phyloP scores from a whole-genome alignment of 2,888 invertebrate species.

The Oscheius onirici region DNA sequence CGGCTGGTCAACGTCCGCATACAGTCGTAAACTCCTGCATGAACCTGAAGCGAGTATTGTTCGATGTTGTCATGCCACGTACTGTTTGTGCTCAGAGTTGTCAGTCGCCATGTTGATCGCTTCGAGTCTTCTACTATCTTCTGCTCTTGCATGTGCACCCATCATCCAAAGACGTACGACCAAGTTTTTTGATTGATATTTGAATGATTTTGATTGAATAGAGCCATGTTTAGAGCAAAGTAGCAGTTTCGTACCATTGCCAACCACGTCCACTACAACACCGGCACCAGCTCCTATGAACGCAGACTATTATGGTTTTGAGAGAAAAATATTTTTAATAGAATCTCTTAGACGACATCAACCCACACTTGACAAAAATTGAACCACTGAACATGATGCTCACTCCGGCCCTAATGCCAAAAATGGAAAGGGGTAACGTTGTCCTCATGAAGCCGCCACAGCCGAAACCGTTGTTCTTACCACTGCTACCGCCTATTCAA shows the following conservation, averaged over 20 bases:
- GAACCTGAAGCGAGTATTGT: too few species aligned
- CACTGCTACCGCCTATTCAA: not conserved
- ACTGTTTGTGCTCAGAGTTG: not conserved
- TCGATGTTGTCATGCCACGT: too few species aligned
- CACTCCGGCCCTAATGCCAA: not conserved
- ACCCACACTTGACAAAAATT: conserved; percentile 5
- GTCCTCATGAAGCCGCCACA: conserved; percentile 6
- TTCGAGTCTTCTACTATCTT: not conserved
- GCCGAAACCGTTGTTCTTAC: not conserved
- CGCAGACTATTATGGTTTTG: conserved; percentile 20
- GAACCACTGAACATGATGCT: not conserved
- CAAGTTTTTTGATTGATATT: too few species aligned
- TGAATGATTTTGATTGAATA: not conserved
- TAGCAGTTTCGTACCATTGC: not conserved
- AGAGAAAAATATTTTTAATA: not conserved
- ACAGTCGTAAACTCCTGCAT: too few species aligned
- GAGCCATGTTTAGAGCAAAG: not conserved
- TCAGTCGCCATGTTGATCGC: conserved; percentile 1
- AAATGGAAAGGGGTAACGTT: conserved; percentile 2
- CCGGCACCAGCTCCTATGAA: conserved; percentile 6
- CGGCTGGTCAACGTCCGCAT: too few species aligned
- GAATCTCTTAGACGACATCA: conserved; percentile 8
- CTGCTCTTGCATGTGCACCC: not conserved
- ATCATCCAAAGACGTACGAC: not conserved
- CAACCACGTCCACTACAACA: not conserved